Percentiles rank a stretch among this genome's conserved stretches.
Evolutionary conservation across 1,140 invertebrate species (phyloP).

Genomic region (Rhopalosiphum maidis): DNA sequence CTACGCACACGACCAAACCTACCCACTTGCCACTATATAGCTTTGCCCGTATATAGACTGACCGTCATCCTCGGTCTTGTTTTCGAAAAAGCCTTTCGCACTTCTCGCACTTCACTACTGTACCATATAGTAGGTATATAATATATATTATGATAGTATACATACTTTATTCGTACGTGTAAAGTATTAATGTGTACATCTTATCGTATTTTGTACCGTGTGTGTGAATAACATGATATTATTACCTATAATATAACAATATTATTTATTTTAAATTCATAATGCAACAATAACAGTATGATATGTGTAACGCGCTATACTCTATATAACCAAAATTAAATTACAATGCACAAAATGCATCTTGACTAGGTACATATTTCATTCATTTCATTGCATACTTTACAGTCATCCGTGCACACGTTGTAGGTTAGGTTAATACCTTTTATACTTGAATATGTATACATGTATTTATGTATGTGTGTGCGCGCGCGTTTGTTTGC

Average conservation of each 20-base stretch:
- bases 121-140: background rate
- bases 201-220: background rate
- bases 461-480: background rate
- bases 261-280: background rate
- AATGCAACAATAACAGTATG: background rate
- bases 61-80: slow-evolving; percentile 47
- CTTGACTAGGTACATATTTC: background rate
- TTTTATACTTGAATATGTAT: background rate
- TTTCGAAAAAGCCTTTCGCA: slow-evolving; percentile 54
- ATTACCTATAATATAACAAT: background rate
- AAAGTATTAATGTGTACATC: background rate
- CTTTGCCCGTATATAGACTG: slow-evolving; percentile 53
- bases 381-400: background rate
- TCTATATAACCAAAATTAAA: background rate
- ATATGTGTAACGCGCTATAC: background rate
- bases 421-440: background rate
- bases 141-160: background rate
- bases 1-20: slow-evolving; percentile 53
- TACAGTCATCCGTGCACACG: background rate
- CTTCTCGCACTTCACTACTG: slow-evolving; percentile 35
- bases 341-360: background rate
- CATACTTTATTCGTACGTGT: background rate
- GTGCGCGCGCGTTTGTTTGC: background rate
- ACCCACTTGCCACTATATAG: slow-evolving; percentile 43
- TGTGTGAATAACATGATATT: background rate